Percentiles rank a stretch among this genome's conserved stretches.
These are phyloP conservation scores for Trogon surrucura DNA, from an alignment of 2,113 vertebrate species.

Conservation along the genomic window DNA sequence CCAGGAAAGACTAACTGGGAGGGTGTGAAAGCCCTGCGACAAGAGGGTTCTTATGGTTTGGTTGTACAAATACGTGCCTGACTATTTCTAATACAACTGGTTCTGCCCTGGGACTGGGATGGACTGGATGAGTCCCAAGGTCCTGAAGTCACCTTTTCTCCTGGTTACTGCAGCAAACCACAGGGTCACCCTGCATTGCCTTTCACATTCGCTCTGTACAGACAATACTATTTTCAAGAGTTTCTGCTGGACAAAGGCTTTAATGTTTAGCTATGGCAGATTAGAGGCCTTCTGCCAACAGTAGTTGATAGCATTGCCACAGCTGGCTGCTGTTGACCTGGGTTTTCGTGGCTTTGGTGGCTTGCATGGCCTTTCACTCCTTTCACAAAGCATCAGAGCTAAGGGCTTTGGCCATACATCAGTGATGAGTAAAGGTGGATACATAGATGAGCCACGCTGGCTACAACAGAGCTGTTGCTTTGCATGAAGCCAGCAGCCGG, in stretches of 20 bases:
- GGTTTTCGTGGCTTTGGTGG: neutral
- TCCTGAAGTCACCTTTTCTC: neutral
- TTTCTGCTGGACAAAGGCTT: neutral
- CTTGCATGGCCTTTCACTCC: neutral
- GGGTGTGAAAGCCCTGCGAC: neutral
- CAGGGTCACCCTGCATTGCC: neutral
- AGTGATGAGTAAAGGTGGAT: neutral
- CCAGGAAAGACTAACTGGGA: neutral
- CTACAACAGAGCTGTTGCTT: neutral
- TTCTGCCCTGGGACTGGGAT: neutral
- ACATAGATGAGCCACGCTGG: fast-evolving
- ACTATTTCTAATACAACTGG: neutral
- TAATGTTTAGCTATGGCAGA: neutral
- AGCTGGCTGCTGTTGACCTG: neutral
- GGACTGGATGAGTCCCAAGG: neutral
- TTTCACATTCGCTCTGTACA: neutral
- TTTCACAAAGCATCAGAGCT: neutral
- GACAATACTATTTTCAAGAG: neutral
- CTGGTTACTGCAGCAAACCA: neutral
- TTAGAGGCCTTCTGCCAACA: neutral
- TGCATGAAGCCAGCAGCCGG: fast-evolving
- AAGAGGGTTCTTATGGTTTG: neutral
- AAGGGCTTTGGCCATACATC: neutral
- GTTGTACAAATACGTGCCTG: neutral
- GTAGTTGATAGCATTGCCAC: neutral